Evolutionary conservation across 2,888 invertebrate species (phyloP).

Genomic region (Rotaria macrura): DNA sequence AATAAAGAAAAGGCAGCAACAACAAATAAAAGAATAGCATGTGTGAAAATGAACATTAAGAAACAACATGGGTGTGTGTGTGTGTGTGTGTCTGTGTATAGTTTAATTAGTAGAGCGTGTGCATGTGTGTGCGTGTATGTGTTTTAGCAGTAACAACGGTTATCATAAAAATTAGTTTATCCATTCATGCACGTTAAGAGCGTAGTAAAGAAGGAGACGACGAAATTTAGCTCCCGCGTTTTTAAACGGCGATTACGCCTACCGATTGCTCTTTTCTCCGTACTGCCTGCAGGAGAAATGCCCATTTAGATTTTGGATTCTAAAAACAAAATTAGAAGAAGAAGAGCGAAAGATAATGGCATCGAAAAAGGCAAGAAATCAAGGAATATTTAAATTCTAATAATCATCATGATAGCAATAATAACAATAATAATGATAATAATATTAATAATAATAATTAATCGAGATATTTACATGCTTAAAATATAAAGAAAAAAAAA

Average conservation of each 20-base stretch:
- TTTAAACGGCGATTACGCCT: neutral
- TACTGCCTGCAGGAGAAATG: constrained; percentile 16
- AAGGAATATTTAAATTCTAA: neutral
- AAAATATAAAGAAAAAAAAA: neutral
- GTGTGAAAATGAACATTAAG: neutral
- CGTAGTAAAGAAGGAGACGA: neutral
- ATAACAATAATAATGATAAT: too few species aligned
- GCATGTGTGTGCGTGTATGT: neutral
- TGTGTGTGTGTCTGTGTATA: neutral
- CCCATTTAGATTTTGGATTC: constrained; percentile 18
- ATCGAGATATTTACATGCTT: neutral
- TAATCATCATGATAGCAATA: too few species aligned
- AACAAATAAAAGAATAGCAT: neutral
- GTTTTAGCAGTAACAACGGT: neutral
- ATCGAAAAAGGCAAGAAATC: neutral
- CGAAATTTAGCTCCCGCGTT: neutral
- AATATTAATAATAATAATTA: constrained; percentile 16
- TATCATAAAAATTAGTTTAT: neutral
- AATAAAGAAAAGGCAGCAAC: neutral
- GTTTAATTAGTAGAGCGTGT: neutral
- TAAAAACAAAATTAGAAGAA: neutral
- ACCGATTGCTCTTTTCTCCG: constrained; percentile 15
- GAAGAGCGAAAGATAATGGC: neutral
- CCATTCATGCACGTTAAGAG: neutral
- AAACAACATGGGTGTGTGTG: too few species aligned